These are phyloP conservation scores for Mohoua ochrocephala DNA, from an alignment of 2,113 vertebrate genomes.

Conservation along the genomic window DNA sequence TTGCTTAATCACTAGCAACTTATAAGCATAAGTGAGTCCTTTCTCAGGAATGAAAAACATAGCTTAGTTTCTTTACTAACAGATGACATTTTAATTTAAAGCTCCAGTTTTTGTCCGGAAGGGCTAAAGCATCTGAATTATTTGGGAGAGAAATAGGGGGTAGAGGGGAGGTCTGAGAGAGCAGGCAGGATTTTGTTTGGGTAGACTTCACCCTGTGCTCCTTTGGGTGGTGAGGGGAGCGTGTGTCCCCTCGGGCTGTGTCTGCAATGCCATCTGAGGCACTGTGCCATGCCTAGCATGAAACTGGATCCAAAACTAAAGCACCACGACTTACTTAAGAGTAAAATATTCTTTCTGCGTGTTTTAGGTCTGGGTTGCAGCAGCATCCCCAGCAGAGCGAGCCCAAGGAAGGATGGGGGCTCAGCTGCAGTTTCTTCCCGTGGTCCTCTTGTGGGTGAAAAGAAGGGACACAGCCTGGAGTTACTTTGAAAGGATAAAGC, in stretches of 20 bases:
- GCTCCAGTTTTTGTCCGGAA: conserved; percentile 40
- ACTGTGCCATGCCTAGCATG: not conserved
- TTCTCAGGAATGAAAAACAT: conserved; percentile 63
- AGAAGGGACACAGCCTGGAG: not conserved
- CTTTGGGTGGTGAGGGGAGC: not conserved
- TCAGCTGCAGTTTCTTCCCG: not conserved
- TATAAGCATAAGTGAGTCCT: conserved; percentile 62
- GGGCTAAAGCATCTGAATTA: conserved; percentile 33
- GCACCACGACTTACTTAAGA: not conserved
- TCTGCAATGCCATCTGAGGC: not conserved
- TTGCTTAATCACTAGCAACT: conserved; percentile 76
- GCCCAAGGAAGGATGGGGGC: not conserved
- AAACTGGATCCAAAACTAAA: not conserved
- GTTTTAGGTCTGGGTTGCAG: not conserved
- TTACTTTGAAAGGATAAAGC: not conserved
- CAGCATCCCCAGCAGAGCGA: not conserved
- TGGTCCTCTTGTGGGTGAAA: not conserved
- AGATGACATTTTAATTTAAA: conserved; percentile 66
- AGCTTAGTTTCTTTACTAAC: conserved; percentile 44
- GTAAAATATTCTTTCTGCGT: not conserved
- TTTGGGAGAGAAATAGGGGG: not conserved
- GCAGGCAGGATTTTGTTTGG: not conserved
- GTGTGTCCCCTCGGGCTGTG: not conserved
- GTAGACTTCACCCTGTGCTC: not conserved
- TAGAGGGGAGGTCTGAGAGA: not conserved